Conservation (phyloP, 2,113 vertebrate species). For the Cynoglossus semilaevis region DNA sequence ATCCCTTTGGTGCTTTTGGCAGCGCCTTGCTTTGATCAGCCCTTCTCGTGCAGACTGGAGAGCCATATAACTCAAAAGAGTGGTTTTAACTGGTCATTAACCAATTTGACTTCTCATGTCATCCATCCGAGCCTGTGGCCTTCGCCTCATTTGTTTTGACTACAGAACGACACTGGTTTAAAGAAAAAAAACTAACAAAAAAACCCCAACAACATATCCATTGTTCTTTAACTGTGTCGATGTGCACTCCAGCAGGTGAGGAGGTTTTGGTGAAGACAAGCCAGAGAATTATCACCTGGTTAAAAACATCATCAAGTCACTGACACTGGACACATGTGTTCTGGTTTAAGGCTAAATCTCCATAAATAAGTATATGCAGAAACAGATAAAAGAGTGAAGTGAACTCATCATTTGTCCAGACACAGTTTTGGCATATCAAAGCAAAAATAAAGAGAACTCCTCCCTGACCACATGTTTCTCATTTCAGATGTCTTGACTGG, state of each 20-base stretch:
- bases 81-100: neutral
- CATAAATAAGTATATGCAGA: constrained; percentile 1
- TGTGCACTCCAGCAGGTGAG: neutral
- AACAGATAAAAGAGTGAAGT: constrained; percentile 7
- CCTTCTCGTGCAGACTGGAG: neutral
- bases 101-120: neutral
- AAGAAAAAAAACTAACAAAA: neutral
- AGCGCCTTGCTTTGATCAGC: constrained; percentile 3
- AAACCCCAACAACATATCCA: too few relatives aligned
- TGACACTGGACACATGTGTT: constrained; percentile 3
- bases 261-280: constrained; percentile 2
- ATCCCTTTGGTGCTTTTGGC: neutral
- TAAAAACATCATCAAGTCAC: constrained; percentile 2
- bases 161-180: neutral
- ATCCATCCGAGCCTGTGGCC: neutral
- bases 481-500: constrained; percentile 63
- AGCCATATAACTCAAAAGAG: neutral
- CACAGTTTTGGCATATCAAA: constrained; percentile 37
- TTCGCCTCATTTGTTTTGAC: neutral
- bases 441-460: constrained; percentile 25
- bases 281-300: constrained; percentile 6
- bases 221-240: neutral
- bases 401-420: constrained; percentile 16
- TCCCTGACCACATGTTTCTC: constrained; percentile 53
- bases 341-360: neutral